A percentile compares a stretch with the other conserved stretches of the same genome.
Conservation (phyloP, 2,113 vertebrate species). For the Poeciliopsis retropinna region DNA sequence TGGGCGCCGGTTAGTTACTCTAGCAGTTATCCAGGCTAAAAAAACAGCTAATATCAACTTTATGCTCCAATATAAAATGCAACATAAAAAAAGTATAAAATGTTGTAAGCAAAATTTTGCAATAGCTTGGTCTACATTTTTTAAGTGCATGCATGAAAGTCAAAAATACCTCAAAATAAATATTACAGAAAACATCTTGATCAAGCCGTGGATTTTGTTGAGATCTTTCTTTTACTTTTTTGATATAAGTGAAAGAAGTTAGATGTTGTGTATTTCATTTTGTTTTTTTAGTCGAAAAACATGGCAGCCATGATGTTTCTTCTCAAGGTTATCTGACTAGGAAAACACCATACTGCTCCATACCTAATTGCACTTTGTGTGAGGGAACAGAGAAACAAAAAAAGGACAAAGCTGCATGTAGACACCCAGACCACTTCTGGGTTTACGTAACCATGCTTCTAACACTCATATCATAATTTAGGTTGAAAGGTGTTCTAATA, state of each 20-base stretch:
- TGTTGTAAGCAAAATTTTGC: too few species aligned
- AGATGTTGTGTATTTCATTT: neutral
- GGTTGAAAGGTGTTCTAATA: conserved; percentile 42
- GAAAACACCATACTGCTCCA: neutral
- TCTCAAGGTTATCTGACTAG: neutral
- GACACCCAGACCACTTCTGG: conserved; percentile 21
- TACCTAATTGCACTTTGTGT: neutral
- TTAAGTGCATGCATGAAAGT: too few species aligned
- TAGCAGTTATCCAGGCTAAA: neutral
- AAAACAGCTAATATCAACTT: neutral
- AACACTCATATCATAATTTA: conserved; percentile 27
- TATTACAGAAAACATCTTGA: too few species aligned
- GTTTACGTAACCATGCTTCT: conserved; percentile 47
- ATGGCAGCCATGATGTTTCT: neutral
- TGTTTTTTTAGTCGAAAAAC: neutral
- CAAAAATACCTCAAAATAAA: too few species aligned
- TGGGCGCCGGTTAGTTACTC: neutral
- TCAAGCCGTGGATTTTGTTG: too few species aligned
- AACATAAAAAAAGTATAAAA: neutral
- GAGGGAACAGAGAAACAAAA: conserved; percentile 24
- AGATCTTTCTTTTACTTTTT: too few species aligned
- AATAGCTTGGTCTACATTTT: too few species aligned
- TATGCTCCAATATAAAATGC: neutral
- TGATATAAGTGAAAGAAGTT: too few species aligned
- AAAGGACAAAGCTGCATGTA: conserved; percentile 14